Evolutionary conservation across 2,113 vertebrate genomes (phyloP).

Genomic region (Eira barbara): DNA sequence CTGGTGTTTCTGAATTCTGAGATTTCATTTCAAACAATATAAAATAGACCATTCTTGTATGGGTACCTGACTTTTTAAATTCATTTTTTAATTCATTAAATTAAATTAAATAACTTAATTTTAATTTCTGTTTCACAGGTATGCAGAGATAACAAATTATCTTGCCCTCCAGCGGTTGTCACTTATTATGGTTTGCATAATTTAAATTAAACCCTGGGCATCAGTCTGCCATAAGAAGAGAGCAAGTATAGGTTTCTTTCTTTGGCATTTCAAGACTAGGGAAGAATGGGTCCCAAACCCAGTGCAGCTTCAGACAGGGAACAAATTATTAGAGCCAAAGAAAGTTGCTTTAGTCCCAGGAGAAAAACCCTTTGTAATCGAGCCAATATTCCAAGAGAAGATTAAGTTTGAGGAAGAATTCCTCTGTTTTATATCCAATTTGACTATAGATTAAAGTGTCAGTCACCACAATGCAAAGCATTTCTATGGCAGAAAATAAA

Average conservation of each 20-base stretch:
- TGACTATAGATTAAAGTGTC: not conserved
- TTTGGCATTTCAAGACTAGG: not conserved
- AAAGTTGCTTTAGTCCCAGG: not conserved
- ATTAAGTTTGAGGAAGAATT: not conserved
- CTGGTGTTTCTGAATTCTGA: not conserved
- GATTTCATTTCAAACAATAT: not conserved
- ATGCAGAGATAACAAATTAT: constrained; percentile 35
- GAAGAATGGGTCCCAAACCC: not conserved
- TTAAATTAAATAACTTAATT: no score
- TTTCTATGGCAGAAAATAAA: not conserved
- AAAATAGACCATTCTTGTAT: not conserved
- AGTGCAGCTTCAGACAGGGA: not conserved
- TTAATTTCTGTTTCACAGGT: constrained; percentile 24
- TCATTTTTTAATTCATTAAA: constrained; percentile 8
- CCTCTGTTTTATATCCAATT: not conserved
- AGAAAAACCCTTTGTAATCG: not conserved
- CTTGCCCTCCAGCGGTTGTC: constrained; percentile 2
- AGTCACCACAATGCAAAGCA: not conserved
- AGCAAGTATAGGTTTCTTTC: not conserved
- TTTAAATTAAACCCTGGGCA: constrained; percentile 49
- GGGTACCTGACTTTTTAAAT: constrained; percentile 36
- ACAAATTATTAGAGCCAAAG: not conserved
- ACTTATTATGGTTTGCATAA: constrained; percentile 55
- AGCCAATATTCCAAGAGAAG: not conserved
- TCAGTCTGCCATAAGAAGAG: not conserved